Percentiles rank a stretch among this genome's conserved stretches.
Conservation (phyloP, 2,888 invertebrate species). For the Athripsodes cinereus region DNA sequence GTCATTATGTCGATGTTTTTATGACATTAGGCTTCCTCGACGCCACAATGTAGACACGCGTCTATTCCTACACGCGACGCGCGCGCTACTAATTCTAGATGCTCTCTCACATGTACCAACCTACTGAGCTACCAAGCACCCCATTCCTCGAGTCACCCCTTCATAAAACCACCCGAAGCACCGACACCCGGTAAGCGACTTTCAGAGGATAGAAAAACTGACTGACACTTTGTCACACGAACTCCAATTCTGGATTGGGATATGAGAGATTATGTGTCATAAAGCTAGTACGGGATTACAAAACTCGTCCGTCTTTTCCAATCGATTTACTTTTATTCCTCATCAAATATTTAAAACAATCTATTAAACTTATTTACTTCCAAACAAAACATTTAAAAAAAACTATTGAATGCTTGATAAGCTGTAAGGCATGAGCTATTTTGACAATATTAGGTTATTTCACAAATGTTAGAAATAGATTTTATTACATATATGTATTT, state of each 20-base stretch:
- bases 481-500: too few relatives aligned
- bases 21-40: not conserved
- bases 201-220: constrained; percentile 2
- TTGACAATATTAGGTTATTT: too few relatives aligned
- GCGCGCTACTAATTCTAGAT: constrained; percentile 24
- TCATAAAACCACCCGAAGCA: constrained; percentile 1
- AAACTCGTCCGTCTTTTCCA: too few relatives aligned
- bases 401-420: too few relatives aligned
- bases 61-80: constrained; percentile 22
- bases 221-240: constrained; percentile 1
- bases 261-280: too few relatives aligned
- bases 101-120: constrained; percentile 3
- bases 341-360: too few relatives aligned
- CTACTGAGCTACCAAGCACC: constrained; percentile 5
- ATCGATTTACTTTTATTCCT: too few relatives aligned
- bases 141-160: constrained; percentile 9
- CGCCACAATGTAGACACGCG: constrained; percentile 14
- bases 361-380: too few relatives aligned
- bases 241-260: not conserved
- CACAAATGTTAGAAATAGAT: too few relatives aligned
- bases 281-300: too few relatives aligned
- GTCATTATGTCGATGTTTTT: constrained; percentile 17
- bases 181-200: not conserved
- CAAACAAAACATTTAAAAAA: too few relatives aligned
- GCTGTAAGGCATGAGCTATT: too few relatives aligned